Evolutionary conservation across 2,888 invertebrate genomes (phyloP), one percentile per base, ranked within the genome.

Genomic region (Thecophora atra): DNA sequence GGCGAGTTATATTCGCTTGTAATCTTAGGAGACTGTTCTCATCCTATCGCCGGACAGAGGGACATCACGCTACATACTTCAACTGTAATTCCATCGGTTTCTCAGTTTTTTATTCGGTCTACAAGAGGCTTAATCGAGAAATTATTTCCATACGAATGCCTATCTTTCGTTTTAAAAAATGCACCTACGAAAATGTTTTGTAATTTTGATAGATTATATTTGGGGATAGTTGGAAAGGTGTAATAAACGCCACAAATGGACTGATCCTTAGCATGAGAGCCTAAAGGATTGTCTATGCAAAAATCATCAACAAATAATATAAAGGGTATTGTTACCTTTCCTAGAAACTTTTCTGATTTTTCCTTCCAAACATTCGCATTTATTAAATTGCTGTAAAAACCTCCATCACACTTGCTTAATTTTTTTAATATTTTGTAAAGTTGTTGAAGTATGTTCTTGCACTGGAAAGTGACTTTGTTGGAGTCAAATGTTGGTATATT

Each of bases 271-370:
- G 67, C 67, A 65, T 73, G 74, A 13, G 74, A 72, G 2, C 72
- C 73, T 37, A 75, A 64, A 11, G 72, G 75, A 66, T 76, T 75
- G 19, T 71, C 74, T 71, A 75, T 66, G 13, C 73, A 54, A 70
- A 75, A 75, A 19, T 76, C 75, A 75, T 76, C 75, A 24, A 72
- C 56, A 54, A 71, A 75, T 70, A 75, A 26, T 26, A 75, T 47
- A 8, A 62, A 75, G 2, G 76, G 75, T 58, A 73, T 72, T 24
- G 68, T 70, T 19, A 71, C 17, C 68, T 76, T 76, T 8, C 51
- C 54, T 70, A 54, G 17, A 37, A 73, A 71, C 24, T 51, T 24
- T 7, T 37, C 28, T 15, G 26, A 60, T 65, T 75, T 76, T 65
- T 73, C 13, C 66, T 74, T 74, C 74, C 75, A 74, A 60, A 75